Percentiles rank a stretch among this genome's conserved stretches.
These are phyloP conservation scores for Scaptomyza cyrtandrae DNA, from an alignment of 2,888 invertebrate species.

Conservation along the genomic window DNA sequence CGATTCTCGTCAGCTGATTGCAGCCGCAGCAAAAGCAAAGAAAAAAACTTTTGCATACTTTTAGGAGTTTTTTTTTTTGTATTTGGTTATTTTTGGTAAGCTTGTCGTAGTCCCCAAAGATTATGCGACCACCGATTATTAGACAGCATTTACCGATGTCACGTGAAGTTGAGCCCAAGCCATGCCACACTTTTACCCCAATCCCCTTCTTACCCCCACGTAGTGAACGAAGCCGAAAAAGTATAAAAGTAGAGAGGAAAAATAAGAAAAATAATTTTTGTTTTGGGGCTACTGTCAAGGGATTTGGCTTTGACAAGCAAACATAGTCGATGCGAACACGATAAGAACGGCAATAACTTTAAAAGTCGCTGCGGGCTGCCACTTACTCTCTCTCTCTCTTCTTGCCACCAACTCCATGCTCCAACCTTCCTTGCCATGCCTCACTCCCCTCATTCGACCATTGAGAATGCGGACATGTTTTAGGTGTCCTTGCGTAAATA, in stretches of 20 bases:
- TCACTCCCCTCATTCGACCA: background rate
- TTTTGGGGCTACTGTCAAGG: slow-evolving; percentile 51
- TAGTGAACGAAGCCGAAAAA: slow-evolving; percentile 24
- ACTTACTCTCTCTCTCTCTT: background rate
- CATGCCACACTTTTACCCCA: too few species aligned
- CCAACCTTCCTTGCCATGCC: background rate
- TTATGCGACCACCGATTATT: slow-evolving; percentile 51
- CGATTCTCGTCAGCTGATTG: slow-evolving; percentile 55
- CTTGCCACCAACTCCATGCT: background rate
- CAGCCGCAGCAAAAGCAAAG: slow-evolving; percentile 40
- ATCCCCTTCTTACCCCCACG: too few species aligned
- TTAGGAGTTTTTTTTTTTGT: slow-evolving; percentile 28
- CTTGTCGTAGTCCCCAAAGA: slow-evolving; percentile 35
- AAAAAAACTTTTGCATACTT: slow-evolving; percentile 60
- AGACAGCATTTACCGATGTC: slow-evolving; percentile 62
- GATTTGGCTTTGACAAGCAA: slow-evolving; percentile 61
- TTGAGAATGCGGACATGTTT: slow-evolving; percentile 39
- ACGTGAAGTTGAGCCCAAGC: slow-evolving; percentile 39
- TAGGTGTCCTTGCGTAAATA: slow-evolving; percentile 27
- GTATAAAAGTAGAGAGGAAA: background rate
- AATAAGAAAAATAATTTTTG: background rate
- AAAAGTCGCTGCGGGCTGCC: slow-evolving; percentile 68
- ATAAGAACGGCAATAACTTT: slow-evolving; percentile 75
- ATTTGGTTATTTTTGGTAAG: slow-evolving; percentile 30
- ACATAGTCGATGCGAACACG: slow-evolving; percentile 47